phyloP scores from a whole-genome alignment of 2,113 vertebrate genomes.

The Sisor rabdophorus region DNA sequence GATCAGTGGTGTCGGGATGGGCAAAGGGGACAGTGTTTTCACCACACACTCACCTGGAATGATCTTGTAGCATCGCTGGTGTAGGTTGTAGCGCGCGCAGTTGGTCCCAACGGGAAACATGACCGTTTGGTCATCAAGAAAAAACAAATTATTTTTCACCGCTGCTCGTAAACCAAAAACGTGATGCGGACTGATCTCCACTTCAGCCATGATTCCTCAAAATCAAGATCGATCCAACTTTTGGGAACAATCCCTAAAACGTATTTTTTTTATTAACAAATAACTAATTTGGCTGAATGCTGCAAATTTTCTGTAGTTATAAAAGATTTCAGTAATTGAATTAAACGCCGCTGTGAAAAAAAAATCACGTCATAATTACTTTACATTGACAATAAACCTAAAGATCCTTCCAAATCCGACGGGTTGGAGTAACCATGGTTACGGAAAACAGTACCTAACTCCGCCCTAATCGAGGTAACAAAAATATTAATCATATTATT shows the following conservation, averaged over 20 bases:
- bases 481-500: not conserved
- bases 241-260: not conserved
- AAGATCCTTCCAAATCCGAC: not conserved
- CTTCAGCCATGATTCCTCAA: constrained; percentile 57
- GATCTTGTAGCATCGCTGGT: constrained; percentile 80
- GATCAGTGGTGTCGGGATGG: not conserved
- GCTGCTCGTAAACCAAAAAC: constrained; percentile 76
- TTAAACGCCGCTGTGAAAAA: too few relatives aligned
- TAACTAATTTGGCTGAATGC: too few relatives aligned
- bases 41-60: constrained; percentile 73
- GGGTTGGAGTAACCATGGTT: constrained; percentile 39
- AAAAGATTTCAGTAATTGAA: too few relatives aligned
- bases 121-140: constrained; percentile 80
- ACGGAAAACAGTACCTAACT: not conserved
- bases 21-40: not conserved
- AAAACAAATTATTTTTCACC: constrained; percentile 80
- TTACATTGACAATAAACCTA: not conserved
- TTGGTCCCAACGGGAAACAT: constrained; percentile 81
- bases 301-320: too few relatives aligned
- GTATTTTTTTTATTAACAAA: too few relatives aligned
- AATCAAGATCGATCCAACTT: not conserved
- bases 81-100: constrained; percentile 80
- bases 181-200: constrained; percentile 68
- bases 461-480: too few relatives aligned
- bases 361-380: not conserved